phyloP scores from a whole-genome alignment of 2,113 vertebrate genomes.

The Nothocercus julius region DNA sequence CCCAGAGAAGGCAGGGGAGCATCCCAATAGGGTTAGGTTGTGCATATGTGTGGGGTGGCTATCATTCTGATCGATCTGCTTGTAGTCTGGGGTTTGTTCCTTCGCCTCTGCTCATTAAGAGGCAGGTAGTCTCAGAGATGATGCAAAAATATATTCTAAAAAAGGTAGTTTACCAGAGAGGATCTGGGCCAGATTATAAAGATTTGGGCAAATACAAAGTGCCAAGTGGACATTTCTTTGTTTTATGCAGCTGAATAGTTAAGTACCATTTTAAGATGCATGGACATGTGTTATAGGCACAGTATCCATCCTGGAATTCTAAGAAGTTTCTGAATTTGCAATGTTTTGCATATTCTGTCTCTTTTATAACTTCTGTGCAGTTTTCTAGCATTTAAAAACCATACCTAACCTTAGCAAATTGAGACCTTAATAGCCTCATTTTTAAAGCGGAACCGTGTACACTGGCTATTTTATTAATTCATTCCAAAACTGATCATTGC shows the following conservation, averaged over 20 bases:
- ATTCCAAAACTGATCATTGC: neutral
- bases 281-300: neutral
- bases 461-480: neutral
- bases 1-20: neutral
- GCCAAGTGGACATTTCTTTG: neutral
- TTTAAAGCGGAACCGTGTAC: neutral
- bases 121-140: neutral
- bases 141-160: neutral
- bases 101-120: neutral
- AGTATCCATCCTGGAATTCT: neutral
- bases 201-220: neutral
- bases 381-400: neutral
- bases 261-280: neutral
- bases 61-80: neutral
- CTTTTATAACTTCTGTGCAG: neutral
- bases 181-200: neutral
- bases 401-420: neutral
- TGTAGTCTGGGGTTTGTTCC: neutral
- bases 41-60: neutral
- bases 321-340: neutral
- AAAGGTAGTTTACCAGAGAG: neutral
- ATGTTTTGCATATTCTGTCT: fast-evolving
- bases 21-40: neutral
- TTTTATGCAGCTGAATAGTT: neutral
- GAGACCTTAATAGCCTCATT: neutral